phyloP scores from a whole-genome alignment of 2,113 vertebrate species.

The Irena cyanogastra region DNA sequence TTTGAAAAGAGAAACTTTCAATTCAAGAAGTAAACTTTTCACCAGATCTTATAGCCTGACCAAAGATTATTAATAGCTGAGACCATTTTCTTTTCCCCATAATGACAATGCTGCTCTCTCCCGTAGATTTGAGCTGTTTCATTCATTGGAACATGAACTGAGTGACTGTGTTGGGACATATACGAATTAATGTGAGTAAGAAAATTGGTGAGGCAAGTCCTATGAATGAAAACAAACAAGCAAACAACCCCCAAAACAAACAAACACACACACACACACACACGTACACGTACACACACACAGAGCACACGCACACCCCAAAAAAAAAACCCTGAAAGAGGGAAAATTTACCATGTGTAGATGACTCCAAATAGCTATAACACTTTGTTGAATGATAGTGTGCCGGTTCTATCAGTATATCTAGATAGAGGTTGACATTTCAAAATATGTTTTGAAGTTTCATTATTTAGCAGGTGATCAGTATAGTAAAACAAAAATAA shows the following conservation, averaged over 20 bases:
- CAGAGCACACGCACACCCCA: too few relatives aligned
- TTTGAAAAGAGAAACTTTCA: background rate
- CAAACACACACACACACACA: background rate
- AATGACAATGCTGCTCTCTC: background rate
- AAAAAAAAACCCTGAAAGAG: background rate
- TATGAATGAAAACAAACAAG: background rate
- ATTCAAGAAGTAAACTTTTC: background rate
- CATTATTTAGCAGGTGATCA: background rate
- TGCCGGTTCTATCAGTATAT: background rate
- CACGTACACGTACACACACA: background rate
- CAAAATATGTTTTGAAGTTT: background rate
- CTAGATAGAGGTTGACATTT: background rate
- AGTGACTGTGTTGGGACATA: background rate
- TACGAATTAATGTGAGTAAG: background rate
- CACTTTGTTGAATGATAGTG: background rate
- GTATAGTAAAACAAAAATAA: background rate
- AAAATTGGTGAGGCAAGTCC: background rate
- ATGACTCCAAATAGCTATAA: background rate
- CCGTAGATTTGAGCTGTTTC: background rate
- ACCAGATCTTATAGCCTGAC: background rate
- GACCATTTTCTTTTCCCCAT: background rate
- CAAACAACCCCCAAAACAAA: background rate
- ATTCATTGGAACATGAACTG: background rate
- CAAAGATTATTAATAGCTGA: background rate
- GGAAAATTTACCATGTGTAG: background rate